Conservation (phyloP, 92 coral and sea anemone species). For the Micromussa lordhowensis region DNA sequence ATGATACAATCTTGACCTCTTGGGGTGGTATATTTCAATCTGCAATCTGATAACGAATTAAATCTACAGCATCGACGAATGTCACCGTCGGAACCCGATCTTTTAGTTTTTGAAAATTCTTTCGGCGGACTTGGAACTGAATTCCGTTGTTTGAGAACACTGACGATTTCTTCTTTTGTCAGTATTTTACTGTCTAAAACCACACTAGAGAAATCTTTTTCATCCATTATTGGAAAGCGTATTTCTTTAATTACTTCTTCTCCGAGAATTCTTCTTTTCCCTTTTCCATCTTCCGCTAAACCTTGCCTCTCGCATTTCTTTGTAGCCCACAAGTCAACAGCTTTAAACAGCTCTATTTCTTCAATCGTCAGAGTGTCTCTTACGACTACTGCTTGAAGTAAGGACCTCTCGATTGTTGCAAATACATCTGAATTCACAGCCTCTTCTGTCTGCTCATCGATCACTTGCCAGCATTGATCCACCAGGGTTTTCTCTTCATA, state of each 20-base stretch:
- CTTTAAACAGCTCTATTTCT: conserved; percentile 57
- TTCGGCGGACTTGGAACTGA: background rate
- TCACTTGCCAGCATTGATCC: background rate
- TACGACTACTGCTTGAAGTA: conserved; percentile 25
- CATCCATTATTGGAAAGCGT: conserved; percentile 12
- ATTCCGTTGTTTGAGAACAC: background rate
- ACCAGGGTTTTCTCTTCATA: background rate
- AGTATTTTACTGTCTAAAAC: background rate
- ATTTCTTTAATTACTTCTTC: background rate
- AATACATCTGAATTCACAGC: background rate
- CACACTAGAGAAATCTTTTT: background rate
- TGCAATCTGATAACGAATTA: background rate
- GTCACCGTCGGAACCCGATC: no score
- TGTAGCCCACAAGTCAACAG: conserved; percentile 65
- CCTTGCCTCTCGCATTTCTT: conserved; percentile 55
- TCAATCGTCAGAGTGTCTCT: conserved; percentile 49
- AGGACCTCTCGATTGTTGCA: background rate
- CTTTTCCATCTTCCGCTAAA: conserved; percentile 8
- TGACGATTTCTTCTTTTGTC: background rate
- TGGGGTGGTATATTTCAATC: no score
- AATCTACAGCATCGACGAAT: background rate
- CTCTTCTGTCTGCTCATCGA: background rate
- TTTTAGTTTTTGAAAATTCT: no score
- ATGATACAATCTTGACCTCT: background rate
- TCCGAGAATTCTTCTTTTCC: conserved; percentile 23